Base-by-base conservation (phyloP, 37 sponge, comb jelly and placozoan genomes). In the Chondrilla cf. caribensis region DNA sequence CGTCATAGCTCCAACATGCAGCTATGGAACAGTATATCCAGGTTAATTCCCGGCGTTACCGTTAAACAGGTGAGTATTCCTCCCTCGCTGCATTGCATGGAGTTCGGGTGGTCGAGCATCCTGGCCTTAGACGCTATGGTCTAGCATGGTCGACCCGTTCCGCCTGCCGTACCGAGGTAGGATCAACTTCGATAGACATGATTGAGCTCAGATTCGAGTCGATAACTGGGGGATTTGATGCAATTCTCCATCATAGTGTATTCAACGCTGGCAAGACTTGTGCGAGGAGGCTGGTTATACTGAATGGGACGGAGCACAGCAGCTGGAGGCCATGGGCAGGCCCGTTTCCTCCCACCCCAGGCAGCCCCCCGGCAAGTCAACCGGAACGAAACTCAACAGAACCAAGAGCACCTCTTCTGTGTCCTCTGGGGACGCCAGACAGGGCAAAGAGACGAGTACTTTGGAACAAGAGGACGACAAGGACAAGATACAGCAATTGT, bases 191-290 rank as follows among this genome's bases (percentile, higher is more conserved):
- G 57, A 11, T 17, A 18, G 11, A 17, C 11, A 17, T 54, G 15
- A 54, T 54, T 54, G 57, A 22, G 66, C 22, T 8, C 22, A 64
- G 22, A 24, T 24, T 64, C 66, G 8, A 25, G 22, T 25, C 9
- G 28, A 31, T 70, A 38, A 70, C 5, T 32, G 5, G 38, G 7
- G 19, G 38, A 70, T 31, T 18, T 70, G 71, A 9, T 18, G 38
- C 5, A 9, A 18, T 70, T 22, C 22, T 6, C 15, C 22, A 26
- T 1, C 78, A 17, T 70, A 92, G 93, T 92, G 93, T 76, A 64
- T 54, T 18, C 84, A 68, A 28, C 79, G 93, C 22, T 93, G 93
- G 93, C 83, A 93, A 40, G 93, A 93, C 71, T 79, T 93, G 51
- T 62, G 58, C 2, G 35, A 54, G 33, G 51, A 62, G 24, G 70